phyloP scores from a whole-genome alignment of 2,888 invertebrate species.

The Kryphioiulus occultus region DNA sequence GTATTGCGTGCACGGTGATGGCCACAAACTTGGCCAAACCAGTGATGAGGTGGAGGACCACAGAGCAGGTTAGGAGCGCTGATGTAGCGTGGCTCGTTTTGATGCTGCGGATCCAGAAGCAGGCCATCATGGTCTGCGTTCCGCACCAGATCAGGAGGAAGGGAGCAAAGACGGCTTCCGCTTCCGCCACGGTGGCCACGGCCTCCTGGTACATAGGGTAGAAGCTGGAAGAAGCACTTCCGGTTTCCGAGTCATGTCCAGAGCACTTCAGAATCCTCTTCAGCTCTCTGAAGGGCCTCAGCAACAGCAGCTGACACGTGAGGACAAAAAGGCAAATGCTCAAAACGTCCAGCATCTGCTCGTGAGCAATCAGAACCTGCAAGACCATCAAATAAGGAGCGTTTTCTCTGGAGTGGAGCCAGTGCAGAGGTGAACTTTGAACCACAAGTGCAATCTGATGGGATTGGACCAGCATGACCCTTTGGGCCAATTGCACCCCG shows the following conservation, averaged over 20 bases:
- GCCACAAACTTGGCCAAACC: not conserved
- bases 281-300: not conserved
- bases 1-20: not conserved
- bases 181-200: not conserved
- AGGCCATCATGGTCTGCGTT: constrained; percentile 13
- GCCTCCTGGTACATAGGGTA: constrained; percentile 29
- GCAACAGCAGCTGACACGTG: not conserved
- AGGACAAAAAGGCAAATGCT: not conserved
- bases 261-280: not conserved
- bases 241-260: not conserved
- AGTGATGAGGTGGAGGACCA: not conserved
- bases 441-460: not conserved
- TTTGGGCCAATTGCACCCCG: not conserved
- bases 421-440: not conserved
- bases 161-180: not conserved
- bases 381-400: not conserved
- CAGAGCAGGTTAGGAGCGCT: not conserved
- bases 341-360: not conserved
- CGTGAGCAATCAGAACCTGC: not conserved
- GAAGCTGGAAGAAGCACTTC: not conserved
- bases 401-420: not conserved
- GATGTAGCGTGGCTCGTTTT: not conserved
- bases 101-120: constrained; percentile 47
- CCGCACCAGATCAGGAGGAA: constrained; percentile 45
- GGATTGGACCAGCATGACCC: not conserved